These are phyloP conservation scores for Nyctibius grandis DNA, from an alignment of 2,797 vertebrate species.

Conservation along the genomic window DNA sequence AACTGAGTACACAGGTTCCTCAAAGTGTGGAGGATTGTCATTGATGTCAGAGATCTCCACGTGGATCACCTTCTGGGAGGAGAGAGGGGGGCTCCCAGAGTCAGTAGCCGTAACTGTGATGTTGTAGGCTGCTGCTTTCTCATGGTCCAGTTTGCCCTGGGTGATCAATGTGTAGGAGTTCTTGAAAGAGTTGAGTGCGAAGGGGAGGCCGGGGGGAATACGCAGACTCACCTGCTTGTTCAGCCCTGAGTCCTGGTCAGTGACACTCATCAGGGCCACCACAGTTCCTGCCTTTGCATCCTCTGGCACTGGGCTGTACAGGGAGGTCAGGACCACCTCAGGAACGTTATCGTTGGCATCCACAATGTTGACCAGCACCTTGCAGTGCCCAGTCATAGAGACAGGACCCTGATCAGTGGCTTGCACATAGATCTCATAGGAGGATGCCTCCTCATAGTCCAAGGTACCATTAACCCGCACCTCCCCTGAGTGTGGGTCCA, in stretches of 20 bases:
- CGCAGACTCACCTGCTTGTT: slow-evolving; percentile 88
- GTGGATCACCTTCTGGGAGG: slow-evolving; percentile 86
- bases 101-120: slow-evolving; percentile 88
- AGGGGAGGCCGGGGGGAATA: slow-evolving; percentile 85
- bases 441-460: slow-evolving; percentile 91
- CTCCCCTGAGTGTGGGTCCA: slow-evolving; percentile 88
- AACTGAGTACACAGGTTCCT: slow-evolving; percentile 87
- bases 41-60: slow-evolving; percentile 92
- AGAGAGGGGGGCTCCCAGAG: slow-evolving; percentile 84
- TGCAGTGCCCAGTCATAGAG: slow-evolving; percentile 90
- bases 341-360: slow-evolving; percentile 94
- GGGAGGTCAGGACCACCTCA: slow-evolving; percentile 87
- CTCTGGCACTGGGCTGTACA: slow-evolving; percentile 91
- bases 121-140: slow-evolving; percentile 87
- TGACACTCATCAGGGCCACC: slow-evolving; percentile 92
- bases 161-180: slow-evolving; percentile 93
- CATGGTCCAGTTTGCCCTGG: slow-evolving; percentile 87
- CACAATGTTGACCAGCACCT: slow-evolving; percentile 92
- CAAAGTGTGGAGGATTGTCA: slow-evolving; percentile 90
- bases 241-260: slow-evolving; percentile 88
- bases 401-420: slow-evolving; percentile 90
- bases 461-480: slow-evolving; percentile 87
- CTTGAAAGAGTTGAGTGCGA: slow-evolving; percentile 90
- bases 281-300: slow-evolving; percentile 87
- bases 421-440: slow-evolving; percentile 94